Conservation (phyloP, 2,888 invertebrate species). For the Rotaria magnacalcarata region DNA sequence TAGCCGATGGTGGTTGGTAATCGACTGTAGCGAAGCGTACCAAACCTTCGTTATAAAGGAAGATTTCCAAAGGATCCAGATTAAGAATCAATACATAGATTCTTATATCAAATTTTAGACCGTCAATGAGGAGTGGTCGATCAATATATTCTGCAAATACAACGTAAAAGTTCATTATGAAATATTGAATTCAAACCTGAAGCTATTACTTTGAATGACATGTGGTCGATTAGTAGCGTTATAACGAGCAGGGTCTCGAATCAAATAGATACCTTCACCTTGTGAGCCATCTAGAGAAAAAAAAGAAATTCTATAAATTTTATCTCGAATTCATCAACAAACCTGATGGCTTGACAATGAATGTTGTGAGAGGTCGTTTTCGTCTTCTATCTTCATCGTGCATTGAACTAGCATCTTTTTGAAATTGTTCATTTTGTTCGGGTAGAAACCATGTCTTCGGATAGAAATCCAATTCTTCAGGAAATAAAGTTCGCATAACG, state of each 20-base stretch:
- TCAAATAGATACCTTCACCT: constrained; percentile 62
- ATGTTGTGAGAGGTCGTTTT: constrained; percentile 52
- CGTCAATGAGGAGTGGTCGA: constrained; percentile 59
- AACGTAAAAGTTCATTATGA: too few species aligned
- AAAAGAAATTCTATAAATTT: not conserved
- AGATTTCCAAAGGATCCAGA: constrained; percentile 60
- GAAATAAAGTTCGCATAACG: constrained; percentile 60
- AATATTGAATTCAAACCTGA: too few species aligned
- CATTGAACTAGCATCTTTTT: constrained; percentile 47
- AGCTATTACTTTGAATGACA: constrained; percentile 46
- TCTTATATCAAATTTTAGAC: constrained; percentile 61
- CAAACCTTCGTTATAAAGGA: constrained; percentile 58
- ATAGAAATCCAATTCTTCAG: constrained; percentile 61
- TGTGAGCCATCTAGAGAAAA: constrained; percentile 58
- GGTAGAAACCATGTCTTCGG: constrained; percentile 62
- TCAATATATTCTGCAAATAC: constrained; percentile 56
- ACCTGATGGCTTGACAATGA: constrained; percentile 60
- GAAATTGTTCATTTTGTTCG: constrained; percentile 57
- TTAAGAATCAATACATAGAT: constrained; percentile 60
- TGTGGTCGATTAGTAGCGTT: constrained; percentile 49
- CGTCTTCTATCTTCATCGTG: constrained; percentile 46
- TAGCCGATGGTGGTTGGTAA: constrained; percentile 59
- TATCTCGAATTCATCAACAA: not conserved
- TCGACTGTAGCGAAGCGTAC: constrained; percentile 61
- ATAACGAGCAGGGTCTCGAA: constrained; percentile 53